Evolutionary conservation across 2,797 vertebrate species (phyloP).

Genomic region (Phataginus tetradactyla): DNA sequence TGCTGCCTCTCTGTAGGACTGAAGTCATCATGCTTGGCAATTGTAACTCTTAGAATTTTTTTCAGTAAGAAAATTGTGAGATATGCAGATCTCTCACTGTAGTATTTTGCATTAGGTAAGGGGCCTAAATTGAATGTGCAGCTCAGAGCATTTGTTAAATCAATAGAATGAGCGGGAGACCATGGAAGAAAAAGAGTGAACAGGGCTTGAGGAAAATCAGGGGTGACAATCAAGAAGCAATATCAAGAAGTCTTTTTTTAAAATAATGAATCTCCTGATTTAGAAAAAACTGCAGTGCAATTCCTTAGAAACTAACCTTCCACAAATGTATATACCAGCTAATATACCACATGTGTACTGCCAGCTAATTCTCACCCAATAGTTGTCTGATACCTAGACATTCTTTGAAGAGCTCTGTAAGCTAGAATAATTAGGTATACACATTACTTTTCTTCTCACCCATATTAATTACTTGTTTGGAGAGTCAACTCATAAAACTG

Average conservation of each 20-base stretch:
- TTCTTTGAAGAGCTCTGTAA: not conserved
- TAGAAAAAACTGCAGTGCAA: not conserved
- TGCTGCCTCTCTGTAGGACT: not conserved
- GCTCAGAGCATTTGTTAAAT: not conserved
- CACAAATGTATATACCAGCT: not conserved
- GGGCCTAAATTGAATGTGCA: not conserved
- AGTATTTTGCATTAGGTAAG: not conserved
- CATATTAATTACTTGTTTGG: slow-evolving; percentile 36
- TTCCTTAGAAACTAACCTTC: not conserved
- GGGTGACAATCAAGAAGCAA: not conserved
- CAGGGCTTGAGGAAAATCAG: not conserved
- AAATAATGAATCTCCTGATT: not conserved
- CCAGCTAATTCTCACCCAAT: not conserved
- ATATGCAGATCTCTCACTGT: not conserved
- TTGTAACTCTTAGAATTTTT: slow-evolving; percentile 4
- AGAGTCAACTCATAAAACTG: slow-evolving; percentile 9
- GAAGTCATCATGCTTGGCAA: not conserved
- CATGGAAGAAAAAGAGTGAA: not conserved
- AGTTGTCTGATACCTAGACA: not conserved
- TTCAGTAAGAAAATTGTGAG: slow-evolving; percentile 1
- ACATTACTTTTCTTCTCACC: not conserved
- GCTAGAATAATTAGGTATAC: not conserved
- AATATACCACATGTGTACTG: not conserved
- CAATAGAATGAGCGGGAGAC: not conserved
- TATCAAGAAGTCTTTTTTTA: not conserved